Percentiles rank a stretch among this genome's conserved stretches.
These are phyloP conservation scores for Druceiella hillmani DNA, from an alignment of 2,888 invertebrate genomes.

Conservation along the genomic window DNA sequence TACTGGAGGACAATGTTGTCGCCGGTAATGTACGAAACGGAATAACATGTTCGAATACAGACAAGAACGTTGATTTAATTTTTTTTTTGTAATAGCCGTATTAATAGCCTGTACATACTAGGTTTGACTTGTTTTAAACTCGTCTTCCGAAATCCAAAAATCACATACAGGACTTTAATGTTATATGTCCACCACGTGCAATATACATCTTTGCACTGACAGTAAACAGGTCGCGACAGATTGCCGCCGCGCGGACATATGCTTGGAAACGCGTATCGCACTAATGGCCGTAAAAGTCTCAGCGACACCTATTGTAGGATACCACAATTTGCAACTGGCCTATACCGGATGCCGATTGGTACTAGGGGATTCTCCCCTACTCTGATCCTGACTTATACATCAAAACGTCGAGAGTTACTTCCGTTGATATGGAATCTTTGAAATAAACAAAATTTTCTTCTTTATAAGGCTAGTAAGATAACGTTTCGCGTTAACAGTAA, in stretches of 20 bases:
- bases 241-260: slow-evolving; percentile 8
- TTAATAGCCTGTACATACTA: slow-evolving; percentile 4
- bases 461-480: too few species aligned
- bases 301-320: background rate
- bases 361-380: slow-evolving; percentile 7
- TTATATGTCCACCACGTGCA: slow-evolving; percentile 5
- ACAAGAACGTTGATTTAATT: background rate
- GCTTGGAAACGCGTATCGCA: slow-evolving; percentile 1
- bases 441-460: too few species aligned
- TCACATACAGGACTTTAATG: slow-evolving; percentile 1
- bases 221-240: slow-evolving; percentile 7
- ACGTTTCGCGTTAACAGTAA: too few species aligned
- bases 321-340: background rate
- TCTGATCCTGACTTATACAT: too few species aligned
- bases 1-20: slow-evolving; percentile 9
- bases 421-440: too few species aligned
- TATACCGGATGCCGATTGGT: slow-evolving; percentile 3
- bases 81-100: slow-evolving; percentile 3
- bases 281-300: background rate
- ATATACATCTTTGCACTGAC: slow-evolving; percentile 7
- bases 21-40: slow-evolving; percentile 7
- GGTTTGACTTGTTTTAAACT: slow-evolving; percentile 2
- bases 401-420: too few species aligned
- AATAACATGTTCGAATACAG: slow-evolving; percentile 4
- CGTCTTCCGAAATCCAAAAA: slow-evolving; percentile 3